Evolutionary conservation across 2,888 invertebrate species (phyloP).

Genomic region (Drosophila affinis): DNA sequence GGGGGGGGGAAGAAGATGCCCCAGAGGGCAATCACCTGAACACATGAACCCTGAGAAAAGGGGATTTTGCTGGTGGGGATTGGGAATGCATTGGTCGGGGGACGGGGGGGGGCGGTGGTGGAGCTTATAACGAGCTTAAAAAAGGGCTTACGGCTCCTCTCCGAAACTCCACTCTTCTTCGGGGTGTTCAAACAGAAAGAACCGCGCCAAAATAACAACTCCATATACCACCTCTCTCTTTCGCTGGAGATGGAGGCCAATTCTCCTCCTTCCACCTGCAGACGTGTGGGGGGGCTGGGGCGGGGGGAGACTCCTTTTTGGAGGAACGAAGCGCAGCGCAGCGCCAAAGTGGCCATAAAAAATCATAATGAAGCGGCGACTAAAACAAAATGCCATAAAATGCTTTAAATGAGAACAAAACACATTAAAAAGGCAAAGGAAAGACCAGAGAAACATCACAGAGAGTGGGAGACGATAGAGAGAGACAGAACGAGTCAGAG

Average conservation of each 20-base stretch:
- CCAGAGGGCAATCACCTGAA: conserved; percentile 68
- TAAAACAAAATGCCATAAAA: conserved; percentile 76
- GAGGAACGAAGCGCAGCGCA: conserved; percentile 43
- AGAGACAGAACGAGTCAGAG: conserved; percentile 42
- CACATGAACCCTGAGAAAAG: conserved; percentile 4
- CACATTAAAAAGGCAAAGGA: conserved; percentile 39
- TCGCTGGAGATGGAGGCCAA: conserved; percentile 4
- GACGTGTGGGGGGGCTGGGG: conserved; percentile 12
- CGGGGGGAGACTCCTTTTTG: conserved; percentile 44
- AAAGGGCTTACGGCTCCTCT: conserved; percentile 53
- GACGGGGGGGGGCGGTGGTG: neutral
- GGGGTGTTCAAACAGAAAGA: conserved; percentile 65
- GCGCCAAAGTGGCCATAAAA: conserved; percentile 75
- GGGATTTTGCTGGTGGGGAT: neutral
- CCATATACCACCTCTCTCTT: neutral
- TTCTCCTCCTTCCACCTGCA: conserved; percentile 18
- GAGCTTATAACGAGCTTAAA: conserved; percentile 71
- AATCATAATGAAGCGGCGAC: conserved; percentile 79
- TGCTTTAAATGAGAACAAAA: conserved; percentile 74
- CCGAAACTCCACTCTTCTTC: neutral
- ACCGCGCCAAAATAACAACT: conserved; percentile 46
- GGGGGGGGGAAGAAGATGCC: conserved; percentile 38
- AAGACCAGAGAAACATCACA: conserved; percentile 1
- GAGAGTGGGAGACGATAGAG: conserved; percentile 15
- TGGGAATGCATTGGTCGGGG: neutral